phyloP scores from a whole-genome alignment of 2,113 vertebrate species.

The Eublepharis macularius region DNA sequence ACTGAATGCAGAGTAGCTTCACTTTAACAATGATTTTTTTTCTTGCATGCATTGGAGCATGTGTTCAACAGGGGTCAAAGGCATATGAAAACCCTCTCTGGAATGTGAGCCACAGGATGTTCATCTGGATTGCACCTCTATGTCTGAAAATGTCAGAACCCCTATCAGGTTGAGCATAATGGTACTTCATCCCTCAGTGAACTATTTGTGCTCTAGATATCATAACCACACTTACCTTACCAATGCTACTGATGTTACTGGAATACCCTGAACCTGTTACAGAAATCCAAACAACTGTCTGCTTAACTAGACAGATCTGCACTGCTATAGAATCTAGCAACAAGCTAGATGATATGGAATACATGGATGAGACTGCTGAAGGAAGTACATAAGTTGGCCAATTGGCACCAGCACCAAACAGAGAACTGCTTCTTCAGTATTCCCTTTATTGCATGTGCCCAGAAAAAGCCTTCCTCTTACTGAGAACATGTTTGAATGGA shows the following conservation, averaged over 20 bases:
- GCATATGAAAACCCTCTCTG: background rate
- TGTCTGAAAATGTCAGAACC: background rate
- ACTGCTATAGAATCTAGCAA: conserved; percentile 18
- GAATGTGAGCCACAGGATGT: background rate
- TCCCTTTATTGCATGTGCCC: conserved; percentile 38
- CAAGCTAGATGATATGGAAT: background rate
- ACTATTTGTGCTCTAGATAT: background rate
- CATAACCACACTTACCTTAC: background rate
- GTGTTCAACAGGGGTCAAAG: background rate
- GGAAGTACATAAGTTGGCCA: conserved; percentile 5
- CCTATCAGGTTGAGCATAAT: background rate
- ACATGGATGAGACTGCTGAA: conserved; percentile 39
- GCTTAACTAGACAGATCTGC: background rate
- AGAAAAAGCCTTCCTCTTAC: conserved; percentile 20
- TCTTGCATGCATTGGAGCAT: background rate
- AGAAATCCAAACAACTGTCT: background rate
- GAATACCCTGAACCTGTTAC: background rate
- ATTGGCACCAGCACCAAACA: background rate
- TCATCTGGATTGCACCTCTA: background rate
- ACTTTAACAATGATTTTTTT: background rate
- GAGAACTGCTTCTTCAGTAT: conserved; percentile 15
- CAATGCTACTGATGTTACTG: background rate
- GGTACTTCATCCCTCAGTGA: background rate
- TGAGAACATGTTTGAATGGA: conserved; percentile 58
- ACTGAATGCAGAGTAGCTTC: background rate